phyloP scores from a whole-genome alignment of 2,113 vertebrate species.

The Anolis carolinensis region DNA sequence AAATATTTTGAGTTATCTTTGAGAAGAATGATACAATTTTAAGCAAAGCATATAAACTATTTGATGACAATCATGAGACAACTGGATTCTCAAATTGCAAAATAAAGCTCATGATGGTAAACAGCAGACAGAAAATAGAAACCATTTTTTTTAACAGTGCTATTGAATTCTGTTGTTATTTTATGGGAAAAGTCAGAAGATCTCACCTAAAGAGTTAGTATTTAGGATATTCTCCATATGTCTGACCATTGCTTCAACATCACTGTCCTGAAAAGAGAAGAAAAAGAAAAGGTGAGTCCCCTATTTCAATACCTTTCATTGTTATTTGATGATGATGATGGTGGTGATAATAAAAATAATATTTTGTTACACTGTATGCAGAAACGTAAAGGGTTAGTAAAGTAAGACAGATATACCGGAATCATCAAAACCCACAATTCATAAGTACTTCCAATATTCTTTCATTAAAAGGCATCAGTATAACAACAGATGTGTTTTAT shows the following conservation, averaged over 20 bases:
- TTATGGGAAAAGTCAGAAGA: not conserved
- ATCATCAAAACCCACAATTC: not conserved
- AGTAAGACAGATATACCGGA: not conserved
- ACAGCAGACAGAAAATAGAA: slow-evolving; percentile 14
- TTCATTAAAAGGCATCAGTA: too few species aligned
- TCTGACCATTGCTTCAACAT: slow-evolving; percentile 79
- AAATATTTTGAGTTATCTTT: not conserved
- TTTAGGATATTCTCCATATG: slow-evolving; percentile 82
- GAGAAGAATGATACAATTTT: not conserved
- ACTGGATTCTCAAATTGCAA: slow-evolving; percentile 22
- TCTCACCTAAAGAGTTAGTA: slow-evolving; percentile 69
- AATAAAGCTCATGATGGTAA: not conserved
- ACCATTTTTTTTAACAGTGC: not conserved
- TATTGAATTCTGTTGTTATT: not conserved
- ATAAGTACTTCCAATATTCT: too few species aligned
- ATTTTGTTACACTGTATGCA: not conserved
- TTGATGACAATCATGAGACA: not conserved
- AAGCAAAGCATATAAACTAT: not conserved
- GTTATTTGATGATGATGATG: not conserved
- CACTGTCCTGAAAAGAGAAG: slow-evolving; percentile 78
- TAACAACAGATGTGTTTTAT: too few species aligned
- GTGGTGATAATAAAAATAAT: not conserved
- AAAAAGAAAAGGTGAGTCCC: not conserved
- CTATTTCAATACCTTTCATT: not conserved
- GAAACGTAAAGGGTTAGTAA: not conserved